Conservation (phyloP, 2,113 vertebrate genomes). For the Paraplagusia blochii region DNA sequence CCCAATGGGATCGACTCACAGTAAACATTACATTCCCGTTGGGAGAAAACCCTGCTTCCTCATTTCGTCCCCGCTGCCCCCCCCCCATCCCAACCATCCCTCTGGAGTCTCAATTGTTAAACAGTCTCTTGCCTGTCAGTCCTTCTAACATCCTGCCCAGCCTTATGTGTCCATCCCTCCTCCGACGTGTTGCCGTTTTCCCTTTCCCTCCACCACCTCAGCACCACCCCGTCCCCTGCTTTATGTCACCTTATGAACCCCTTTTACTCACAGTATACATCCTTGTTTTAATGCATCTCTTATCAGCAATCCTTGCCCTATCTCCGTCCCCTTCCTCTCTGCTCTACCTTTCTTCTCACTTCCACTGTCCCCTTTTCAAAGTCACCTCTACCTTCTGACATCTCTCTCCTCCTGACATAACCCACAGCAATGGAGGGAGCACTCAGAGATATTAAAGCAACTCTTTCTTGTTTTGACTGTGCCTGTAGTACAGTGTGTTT, state of each 20-base stretch:
- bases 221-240: neutral
- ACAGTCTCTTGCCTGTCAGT: constrained; percentile 56
- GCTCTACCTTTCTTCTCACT: neutral
- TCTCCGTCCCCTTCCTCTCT: constrained; percentile 18
- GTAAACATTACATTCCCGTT: constrained; percentile 47
- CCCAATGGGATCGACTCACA: constrained; percentile 49
- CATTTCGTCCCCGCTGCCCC: constrained; percentile 38
- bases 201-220: neutral
- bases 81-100: neutral
- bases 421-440: neutral
- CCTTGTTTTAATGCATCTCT: constrained; percentile 32
- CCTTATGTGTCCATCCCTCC: constrained; percentile 41
- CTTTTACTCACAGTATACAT: constrained; percentile 25
- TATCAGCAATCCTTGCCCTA: constrained; percentile 39
- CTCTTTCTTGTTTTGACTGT: neutral
- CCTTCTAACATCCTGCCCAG: constrained; percentile 33
- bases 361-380: constrained; percentile 8
- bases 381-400: neutral
- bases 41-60: constrained; percentile 48
- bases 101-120: constrained; percentile 47
- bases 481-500: neutral
- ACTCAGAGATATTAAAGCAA: neutral
- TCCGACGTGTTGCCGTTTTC: constrained; percentile 38
- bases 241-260: constrained; percentile 19
- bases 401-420: neutral